Base-by-base conservation (phyloP, 2,113 vertebrate species). In the Camelus bactrianus region DNA sequence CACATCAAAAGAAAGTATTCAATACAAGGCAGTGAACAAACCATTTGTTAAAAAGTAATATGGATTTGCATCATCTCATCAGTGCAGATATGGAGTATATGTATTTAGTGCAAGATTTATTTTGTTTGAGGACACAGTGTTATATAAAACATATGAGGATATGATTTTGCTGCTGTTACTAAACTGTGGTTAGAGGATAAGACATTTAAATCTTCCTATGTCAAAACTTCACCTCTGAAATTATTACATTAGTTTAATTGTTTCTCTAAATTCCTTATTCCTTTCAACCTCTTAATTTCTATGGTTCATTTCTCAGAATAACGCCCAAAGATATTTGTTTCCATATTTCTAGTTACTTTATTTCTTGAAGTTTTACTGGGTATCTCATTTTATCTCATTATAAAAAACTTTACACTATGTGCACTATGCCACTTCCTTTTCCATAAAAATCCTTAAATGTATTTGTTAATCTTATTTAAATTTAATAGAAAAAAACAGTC, bases 401-500 rank as follows among this genome's bases (percentile, higher is more conserved):
- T 69, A 52, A 91, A 83, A 95, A 81, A 70, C 4, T 81, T 50
- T 94, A 85, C 10, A 65, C 35, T 35, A 35, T 2, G 35, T 93
- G 13, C 8, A 60, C 16, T 20, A 35, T 70, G 32, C 5, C 9
- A 75, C 22, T 28, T 28, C 17, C 87, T 85, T 92, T 70, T n/a
- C 58, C 22, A 88, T 81, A 88, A 60, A 91, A 91, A 84, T 88
- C 16, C 19, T 88, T 62, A 60, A 52, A 69, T 67, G 17, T n/a
- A 28, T 46, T 16, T 80, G 90, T 95, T 52, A 96, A 32, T 54
- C 7, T 94, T 46, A 72, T 67, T 90, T 73, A 91, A 83, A 93
- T 54, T 58, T 89, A 96, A 91, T 56, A 22, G 30, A 50, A 58
- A 84, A 84, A 85, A 90, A 70, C 8, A 75, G 20, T 17, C 4